These are phyloP conservation scores for Wiebesia pumilae DNA, from an alignment of 1,140 invertebrate species.

Conservation along the genomic window DNA sequence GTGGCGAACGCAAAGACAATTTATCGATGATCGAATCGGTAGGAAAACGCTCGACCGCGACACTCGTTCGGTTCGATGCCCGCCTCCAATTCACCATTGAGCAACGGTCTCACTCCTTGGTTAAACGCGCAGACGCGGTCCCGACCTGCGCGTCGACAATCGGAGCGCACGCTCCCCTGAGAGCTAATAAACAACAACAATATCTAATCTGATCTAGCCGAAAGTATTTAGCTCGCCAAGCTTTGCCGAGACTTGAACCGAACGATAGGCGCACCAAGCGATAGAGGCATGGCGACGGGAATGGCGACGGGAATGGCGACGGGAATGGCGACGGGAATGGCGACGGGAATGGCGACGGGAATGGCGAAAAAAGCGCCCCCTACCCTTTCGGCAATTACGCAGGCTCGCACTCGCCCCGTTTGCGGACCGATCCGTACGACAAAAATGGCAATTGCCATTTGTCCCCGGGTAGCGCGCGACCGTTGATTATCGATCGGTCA, in stretches of 20 bases:
- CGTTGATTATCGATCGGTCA: neutral
- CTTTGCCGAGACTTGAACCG: neutral
- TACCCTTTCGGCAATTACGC: constrained; percentile 17
- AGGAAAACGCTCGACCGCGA: neutral
- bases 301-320: too few relatives aligned
- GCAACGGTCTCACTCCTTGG: neutral
- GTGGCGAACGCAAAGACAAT: neutral
- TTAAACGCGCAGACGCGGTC: neutral
- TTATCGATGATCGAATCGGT: neutral
- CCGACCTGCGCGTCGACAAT: too few relatives aligned
- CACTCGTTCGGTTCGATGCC: neutral
- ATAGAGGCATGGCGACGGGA: too few relatives aligned
- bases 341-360: too few relatives aligned
- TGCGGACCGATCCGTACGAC: neutral
- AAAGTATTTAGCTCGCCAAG: neutral
- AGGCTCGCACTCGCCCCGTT: neutral
- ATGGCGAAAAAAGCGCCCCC: neutral
- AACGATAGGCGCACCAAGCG: too few relatives aligned
- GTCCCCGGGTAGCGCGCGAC: neutral
- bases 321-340: too few relatives aligned
- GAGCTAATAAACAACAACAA: constrained; percentile 13
- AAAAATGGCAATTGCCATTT: constrained; percentile 28
- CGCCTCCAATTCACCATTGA: neutral
- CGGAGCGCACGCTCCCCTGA: neutral
- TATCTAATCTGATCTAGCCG: constrained; percentile 16